Percentiles rank a stretch among this genome's conserved stretches.
Evolutionary conservation across 1,140 invertebrate genomes (phyloP).

Genomic region (Asbolus verrucosus): DNA sequence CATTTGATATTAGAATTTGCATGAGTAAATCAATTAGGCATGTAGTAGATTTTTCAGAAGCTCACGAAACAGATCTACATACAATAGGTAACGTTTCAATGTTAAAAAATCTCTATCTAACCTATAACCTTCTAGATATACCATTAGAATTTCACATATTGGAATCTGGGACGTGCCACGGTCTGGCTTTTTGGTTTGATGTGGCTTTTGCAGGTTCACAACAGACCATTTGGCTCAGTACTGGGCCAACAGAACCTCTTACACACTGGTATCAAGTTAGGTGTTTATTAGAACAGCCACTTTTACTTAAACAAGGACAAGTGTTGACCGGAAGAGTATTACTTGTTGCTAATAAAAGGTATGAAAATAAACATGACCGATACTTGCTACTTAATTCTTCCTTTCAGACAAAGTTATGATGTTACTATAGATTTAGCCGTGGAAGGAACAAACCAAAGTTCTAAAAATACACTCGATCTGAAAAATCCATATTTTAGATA

Average conservation of each 20-base stretch:
- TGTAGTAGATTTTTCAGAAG: slow-evolving; percentile 94
- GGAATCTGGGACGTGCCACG: slow-evolving; percentile 95
- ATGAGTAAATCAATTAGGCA: slow-evolving; percentile 95
- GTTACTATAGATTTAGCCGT: slow-evolving; percentile 96
- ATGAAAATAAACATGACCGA: too few relatives aligned
- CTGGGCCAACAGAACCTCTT: slow-evolving; percentile 96
- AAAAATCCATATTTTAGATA: slow-evolving; percentile 99
- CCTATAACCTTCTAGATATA: slow-evolving; percentile 86
- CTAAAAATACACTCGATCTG: slow-evolving; percentile 93
- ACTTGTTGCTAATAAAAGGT: slow-evolving; percentile 93
- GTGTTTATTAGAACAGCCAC: slow-evolving; percentile 92
- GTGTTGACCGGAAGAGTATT: slow-evolving; percentile 88
- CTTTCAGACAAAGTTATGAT: slow-evolving; percentile 93
- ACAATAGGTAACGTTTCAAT: slow-evolving; percentile 78
- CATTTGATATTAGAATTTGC: slow-evolving; percentile 98
- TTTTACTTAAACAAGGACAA: slow-evolving; percentile 96
- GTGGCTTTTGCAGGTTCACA: slow-evolving; percentile 96
- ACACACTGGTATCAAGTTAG: slow-evolving; percentile 99
- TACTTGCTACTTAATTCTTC: too few relatives aligned
- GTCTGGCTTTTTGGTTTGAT: slow-evolving; percentile 99
- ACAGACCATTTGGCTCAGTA: slow-evolving; percentile 97
- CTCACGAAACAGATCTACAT: slow-evolving; percentile 95
- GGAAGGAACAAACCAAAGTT: slow-evolving; percentile 86
- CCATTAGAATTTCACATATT: slow-evolving; percentile 94
- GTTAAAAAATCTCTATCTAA: background rate